Evolutionary conservation across 2,797 vertebrate genomes (phyloP), one percentile per base, ranked within the genome.

Genomic region (Mus spretus): DNA sequence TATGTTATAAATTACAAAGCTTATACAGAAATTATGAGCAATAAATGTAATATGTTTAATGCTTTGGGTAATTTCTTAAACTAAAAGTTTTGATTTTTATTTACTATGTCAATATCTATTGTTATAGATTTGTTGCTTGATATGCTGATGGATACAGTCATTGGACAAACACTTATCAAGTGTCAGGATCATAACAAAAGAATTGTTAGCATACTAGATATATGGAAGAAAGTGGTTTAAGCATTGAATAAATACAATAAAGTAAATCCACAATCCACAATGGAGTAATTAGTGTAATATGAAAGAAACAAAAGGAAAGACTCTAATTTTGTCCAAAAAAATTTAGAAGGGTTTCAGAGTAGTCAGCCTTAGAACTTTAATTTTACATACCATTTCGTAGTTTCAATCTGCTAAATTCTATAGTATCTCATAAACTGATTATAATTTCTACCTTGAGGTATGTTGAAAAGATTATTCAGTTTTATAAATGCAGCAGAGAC

Each of bases 1-100:
- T 15, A 20, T 86, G 50, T 8, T 95, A 34, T 96, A 65, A 75
- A 70, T 79, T 89, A 89, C 24, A 77, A 12, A 79, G 37, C 3
- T 59, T 86, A 13, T 83, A 57, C 34, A 93, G 47, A 94, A 94
- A 91, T 53, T 95, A 61, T 88, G 17, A 37, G 10, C 17, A 72
- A 37, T 91, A 80, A 93, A 80, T 50, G 2, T 74, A 84, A 57
- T 90, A 20, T 2, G 28, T 89, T 40, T 53, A 84, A 87, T 79
- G 67, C 0, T 6, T 87, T 75, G 82, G 3, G 22, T 95, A 34
- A 20, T 70, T 91, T 3, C 34, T 74, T 91, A 63, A 81, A 65
- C 26, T 93, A 80, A 94, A 44, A 17, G 70, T 5, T 78, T 34
- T 94, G 15, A 31, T 53, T 80, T 28, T 31, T 31, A 83, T 31